Percentiles rank a stretch among this genome's conserved stretches.
These are phyloP conservation scores for Sylvilagus bachmani DNA, from an alignment of 2,113 vertebrate genomes.

Conservation along the genomic window DNA sequence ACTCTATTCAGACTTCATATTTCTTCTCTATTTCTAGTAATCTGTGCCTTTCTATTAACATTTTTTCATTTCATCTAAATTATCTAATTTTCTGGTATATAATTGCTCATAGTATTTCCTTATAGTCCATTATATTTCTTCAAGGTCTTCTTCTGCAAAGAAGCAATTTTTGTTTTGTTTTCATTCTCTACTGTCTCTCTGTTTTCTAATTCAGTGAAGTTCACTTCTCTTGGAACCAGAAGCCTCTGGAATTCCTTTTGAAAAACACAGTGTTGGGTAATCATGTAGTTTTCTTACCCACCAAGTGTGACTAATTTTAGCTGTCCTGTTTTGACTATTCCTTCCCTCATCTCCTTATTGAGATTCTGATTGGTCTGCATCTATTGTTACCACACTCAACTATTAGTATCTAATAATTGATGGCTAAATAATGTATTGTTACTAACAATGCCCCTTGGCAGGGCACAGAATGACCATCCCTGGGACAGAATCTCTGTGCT, in stretches of 20 bases:
- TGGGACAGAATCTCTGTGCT: background rate
- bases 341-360: background rate
- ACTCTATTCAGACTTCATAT: background rate
- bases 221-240: background rate
- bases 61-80: background rate
- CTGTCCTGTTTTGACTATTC: background rate
- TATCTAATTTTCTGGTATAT: background rate
- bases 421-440: constrained; percentile 13
- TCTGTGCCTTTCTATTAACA: background rate
- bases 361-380: background rate
- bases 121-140: background rate
- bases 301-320: background rate
- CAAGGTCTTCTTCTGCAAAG: background rate
- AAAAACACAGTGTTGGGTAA: background rate
- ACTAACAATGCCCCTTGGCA: background rate
- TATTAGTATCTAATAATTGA: background rate
- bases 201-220: background rate
- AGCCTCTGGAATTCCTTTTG: background rate
- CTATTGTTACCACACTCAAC: background rate
- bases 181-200: background rate
- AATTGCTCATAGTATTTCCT: background rate
- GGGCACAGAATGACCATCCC: background rate
- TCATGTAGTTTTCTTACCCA: background rate
- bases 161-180: background rate
- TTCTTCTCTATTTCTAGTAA: background rate